Conservation (phyloP, 2,888 invertebrate species). For the Phorcus lineatus region DNA sequence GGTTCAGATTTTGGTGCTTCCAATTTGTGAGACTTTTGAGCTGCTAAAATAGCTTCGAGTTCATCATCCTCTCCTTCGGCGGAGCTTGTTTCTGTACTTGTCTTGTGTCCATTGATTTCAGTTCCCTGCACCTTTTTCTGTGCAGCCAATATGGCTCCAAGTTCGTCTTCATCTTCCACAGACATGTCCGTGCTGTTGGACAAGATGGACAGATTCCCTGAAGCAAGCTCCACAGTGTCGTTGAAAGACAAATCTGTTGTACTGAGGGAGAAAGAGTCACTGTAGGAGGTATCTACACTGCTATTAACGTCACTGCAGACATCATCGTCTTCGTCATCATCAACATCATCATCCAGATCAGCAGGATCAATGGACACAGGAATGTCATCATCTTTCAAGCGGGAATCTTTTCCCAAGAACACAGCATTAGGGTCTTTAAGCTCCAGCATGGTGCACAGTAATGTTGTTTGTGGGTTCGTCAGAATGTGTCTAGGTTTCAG, state of each 20-base stretch:
- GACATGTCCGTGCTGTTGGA: conserved; percentile 23
- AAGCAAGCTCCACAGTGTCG: background rate
- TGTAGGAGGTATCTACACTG: conserved; percentile 33
- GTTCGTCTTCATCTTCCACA: conserved; percentile 12
- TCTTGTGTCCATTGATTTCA: conserved; percentile 13
- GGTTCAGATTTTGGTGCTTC: background rate
- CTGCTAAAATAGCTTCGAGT: conserved; percentile 34
- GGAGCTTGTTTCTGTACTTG: background rate
- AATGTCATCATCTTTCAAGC: conserved; percentile 31
- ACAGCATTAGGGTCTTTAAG: conserved; percentile 85
- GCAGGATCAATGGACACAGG: conserved; percentile 31
- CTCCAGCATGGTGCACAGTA: conserved; percentile 78
- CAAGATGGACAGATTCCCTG: background rate
- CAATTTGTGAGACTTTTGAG: conserved; percentile 27
- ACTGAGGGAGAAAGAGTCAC: background rate
- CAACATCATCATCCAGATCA: conserved; percentile 42
- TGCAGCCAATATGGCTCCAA: background rate
- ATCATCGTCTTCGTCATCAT: conserved; percentile 49
- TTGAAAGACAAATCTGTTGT: conserved; percentile 3
- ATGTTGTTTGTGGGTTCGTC: conserved; percentile 77
- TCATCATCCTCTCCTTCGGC: conserved; percentile 25
- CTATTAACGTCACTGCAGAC: conserved; percentile 48
- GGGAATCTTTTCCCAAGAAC: background rate
- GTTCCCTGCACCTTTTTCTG: conserved; percentile 15
- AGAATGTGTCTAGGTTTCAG: conserved; percentile 30